Evolutionary conservation across 2,113 vertebrate genomes (phyloP).

Genomic region (Columba livia): DNA sequence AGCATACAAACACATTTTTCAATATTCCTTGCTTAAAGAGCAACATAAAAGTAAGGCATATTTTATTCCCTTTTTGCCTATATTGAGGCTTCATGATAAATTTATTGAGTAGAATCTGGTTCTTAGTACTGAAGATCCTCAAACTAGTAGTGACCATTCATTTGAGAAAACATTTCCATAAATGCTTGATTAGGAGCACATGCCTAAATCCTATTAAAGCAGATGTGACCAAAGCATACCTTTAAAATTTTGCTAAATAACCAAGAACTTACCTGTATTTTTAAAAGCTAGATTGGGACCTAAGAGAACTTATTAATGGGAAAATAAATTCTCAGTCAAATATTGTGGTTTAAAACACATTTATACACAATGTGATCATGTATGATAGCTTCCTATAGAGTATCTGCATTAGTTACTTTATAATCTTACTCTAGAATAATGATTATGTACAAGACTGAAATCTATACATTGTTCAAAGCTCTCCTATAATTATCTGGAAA

Average conservation of each 20-base stretch:
- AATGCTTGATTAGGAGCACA: not conserved
- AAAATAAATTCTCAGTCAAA: not conserved
- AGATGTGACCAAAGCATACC: not conserved
- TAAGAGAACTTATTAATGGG: not conserved
- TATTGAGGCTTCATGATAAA: not conserved
- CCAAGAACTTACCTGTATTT: not conserved
- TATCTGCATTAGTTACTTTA: not conserved
- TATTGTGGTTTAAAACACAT: not conserved
- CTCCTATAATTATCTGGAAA: not conserved
- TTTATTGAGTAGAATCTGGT: not conserved
- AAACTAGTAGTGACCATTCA: not conserved
- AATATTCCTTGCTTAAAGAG: not conserved
- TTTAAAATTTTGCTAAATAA: not conserved
- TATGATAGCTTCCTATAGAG: not conserved
- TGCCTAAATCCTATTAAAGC: not conserved
- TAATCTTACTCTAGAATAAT: not conserved
- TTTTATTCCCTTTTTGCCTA: not conserved
- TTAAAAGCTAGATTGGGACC: not conserved
- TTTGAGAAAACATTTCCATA: not conserved
- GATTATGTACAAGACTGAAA: not conserved
- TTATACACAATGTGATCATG: not conserved
- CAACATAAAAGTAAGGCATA: not conserved
- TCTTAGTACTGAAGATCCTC: not conserved
- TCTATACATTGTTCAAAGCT: not conserved
- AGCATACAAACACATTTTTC: not conserved